Percentiles rank a stretch among this genome's conserved stretches.
These are phyloP conservation scores for Lutraria rhynchaena DNA, from an alignment of 1,140 invertebrate genomes.

Conservation along the genomic window DNA sequence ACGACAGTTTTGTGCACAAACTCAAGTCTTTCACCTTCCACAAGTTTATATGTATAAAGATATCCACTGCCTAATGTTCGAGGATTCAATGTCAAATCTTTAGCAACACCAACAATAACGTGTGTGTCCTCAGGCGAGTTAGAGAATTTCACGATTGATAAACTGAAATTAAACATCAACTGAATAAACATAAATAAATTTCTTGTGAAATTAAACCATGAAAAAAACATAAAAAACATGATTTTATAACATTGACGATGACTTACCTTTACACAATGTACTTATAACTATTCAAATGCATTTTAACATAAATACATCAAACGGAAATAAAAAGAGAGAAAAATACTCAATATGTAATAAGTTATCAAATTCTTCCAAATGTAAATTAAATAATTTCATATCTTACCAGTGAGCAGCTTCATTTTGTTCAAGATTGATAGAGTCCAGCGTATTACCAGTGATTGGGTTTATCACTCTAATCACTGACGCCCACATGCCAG, in stretches of 20 bases:
- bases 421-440: conserved; percentile 95
- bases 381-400: no score
- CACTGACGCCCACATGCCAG: conserved; percentile 98
- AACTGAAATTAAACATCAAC: conserved; percentile 82
- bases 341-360: no score
- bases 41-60: conserved; percentile 91
- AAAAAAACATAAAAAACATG: no score
- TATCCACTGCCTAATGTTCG: conserved; percentile 90
- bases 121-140: conserved; percentile 89
- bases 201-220: no score
- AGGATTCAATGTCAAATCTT: conserved; percentile 95
- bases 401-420: conserved; percentile 94
- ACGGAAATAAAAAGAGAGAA: no score
- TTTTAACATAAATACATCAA: no score
- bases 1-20: conserved; percentile 96
- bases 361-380: no score
- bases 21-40: conserved; percentile 90
- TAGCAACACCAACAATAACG: conserved; percentile 93
- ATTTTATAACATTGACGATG: no score
- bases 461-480: conserved; percentile 96
- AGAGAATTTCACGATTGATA: conserved; percentile 89
- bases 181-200: no score
- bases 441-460: conserved; percentile 90
- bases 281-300: no score
- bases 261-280: no score